A percentile compares a stretch with the other conserved stretches of the same genome.
Evolutionary conservation across 2,113 vertebrate genomes (phyloP).

Genomic region (Syngnathus typhle): DNA sequence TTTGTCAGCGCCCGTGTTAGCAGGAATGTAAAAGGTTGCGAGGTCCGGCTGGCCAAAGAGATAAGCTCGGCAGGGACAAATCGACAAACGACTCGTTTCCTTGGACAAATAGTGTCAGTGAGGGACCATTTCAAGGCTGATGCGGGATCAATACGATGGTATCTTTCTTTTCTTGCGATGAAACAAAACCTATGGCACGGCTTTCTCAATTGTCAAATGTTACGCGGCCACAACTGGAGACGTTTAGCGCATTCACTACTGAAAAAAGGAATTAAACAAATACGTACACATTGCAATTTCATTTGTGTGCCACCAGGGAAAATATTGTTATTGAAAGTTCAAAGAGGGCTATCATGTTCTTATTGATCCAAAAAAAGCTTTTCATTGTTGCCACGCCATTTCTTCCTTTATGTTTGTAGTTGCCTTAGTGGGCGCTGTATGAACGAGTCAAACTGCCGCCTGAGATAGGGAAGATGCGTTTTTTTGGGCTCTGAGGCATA

Average conservation of each 20-base stretch:
- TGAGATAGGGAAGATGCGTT: neutral
- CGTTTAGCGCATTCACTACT: slow-evolving; percentile 7
- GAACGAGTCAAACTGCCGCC: neutral
- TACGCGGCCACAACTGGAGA: slow-evolving; percentile 28
- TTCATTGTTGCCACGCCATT: neutral
- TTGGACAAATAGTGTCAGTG: slow-evolving; percentile 16
- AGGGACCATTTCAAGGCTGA: neutral
- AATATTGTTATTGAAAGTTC: slow-evolving; percentile 19
- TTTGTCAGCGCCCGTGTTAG: slow-evolving; percentile 31
- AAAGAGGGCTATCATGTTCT: slow-evolving; percentile 13
- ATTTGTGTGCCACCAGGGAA: slow-evolving; percentile 32
- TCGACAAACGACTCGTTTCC: slow-evolving; percentile 16
- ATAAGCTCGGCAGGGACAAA: slow-evolving; percentile 14
- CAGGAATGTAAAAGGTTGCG: slow-evolving; percentile 19
- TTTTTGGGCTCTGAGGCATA: too few species aligned
- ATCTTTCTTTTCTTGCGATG: too few species aligned
- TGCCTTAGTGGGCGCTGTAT: slow-evolving; percentile 21
- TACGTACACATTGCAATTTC: neutral
- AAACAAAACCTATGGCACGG: too few species aligned
- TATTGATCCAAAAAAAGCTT: neutral
- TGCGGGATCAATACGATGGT: neutral
- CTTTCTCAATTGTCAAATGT: too few species aligned
- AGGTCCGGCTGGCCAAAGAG: slow-evolving; percentile 8
- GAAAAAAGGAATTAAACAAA: slow-evolving; percentile 24
- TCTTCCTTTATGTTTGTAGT: neutral